Percentiles rank a stretch among this genome's conserved stretches.
Evolutionary conservation across 2,888 invertebrate genomes (phyloP).

Genomic region (Slavum lentiscoides): DNA sequence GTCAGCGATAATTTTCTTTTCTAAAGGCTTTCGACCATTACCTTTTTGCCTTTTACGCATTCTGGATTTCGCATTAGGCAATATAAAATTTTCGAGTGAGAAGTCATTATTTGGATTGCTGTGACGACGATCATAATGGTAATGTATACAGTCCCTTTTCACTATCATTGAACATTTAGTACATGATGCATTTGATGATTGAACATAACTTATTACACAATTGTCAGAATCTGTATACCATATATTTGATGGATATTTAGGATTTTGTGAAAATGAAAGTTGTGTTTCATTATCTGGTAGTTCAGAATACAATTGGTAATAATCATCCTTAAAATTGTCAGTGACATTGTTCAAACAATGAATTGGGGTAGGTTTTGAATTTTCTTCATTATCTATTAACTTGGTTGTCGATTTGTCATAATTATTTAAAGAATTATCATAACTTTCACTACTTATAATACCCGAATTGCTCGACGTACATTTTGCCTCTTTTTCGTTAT

Average conservation of each 20-base stretch:
- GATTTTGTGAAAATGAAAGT: not conserved
- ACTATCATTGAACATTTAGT: constrained; percentile 45
- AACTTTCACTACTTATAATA: constrained; percentile 6
- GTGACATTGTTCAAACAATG: not conserved
- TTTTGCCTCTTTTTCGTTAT: constrained; percentile 1
- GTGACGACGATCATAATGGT: constrained; percentile 33
- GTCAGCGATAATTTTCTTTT: constrained; percentile 10
- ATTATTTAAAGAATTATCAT: not conserved
- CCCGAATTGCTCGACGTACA: not conserved
- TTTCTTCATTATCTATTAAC: not conserved
- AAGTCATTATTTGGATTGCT: constrained; percentile 29
- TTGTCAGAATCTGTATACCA: not conserved
- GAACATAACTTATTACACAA: constrained; percentile 7
- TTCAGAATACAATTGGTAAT: not conserved
- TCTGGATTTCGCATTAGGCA: constrained; percentile 18
- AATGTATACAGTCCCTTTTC: constrained; percentile 38
- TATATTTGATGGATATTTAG: not conserved
- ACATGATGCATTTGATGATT: constrained; percentile 24
- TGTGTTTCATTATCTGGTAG: not conserved
- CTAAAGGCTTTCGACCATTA: constrained; percentile 10
- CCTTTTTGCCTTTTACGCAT: constrained; percentile 35
- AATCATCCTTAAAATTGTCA: not conserved
- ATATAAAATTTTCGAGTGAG: constrained; percentile 24
- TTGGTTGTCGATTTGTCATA: not conserved
- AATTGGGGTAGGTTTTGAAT: not conserved